Conservation (phyloP, 1,140 invertebrate species). For the Drosophila nikananu region DNA sequence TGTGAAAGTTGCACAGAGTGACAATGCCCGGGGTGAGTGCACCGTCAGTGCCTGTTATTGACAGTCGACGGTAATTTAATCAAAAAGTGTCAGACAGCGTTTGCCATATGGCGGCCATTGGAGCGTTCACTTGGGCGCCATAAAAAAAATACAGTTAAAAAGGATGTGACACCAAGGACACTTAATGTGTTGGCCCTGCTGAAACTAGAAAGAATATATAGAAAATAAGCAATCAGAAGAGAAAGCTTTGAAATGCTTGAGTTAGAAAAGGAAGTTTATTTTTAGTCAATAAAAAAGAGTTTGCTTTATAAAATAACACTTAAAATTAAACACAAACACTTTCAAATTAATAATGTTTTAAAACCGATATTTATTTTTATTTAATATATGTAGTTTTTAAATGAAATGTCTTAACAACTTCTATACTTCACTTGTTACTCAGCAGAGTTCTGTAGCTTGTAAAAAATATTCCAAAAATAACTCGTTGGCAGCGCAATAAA, state of each 20-base stretch:
- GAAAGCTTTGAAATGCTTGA: not conserved
- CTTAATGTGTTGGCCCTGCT: not conserved
- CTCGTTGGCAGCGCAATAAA: slow-evolving; percentile 41
- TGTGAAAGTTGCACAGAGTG: slow-evolving; percentile 12
- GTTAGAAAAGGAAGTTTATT: not conserved
- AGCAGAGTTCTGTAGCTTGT: not conserved
- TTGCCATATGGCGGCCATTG: slow-evolving; percentile 56
- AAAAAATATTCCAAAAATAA: slow-evolving; percentile 11
- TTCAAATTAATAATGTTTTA: not conserved
- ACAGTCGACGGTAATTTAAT: slow-evolving; percentile 63
- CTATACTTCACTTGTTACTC: not conserved
- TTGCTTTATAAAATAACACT: not conserved
- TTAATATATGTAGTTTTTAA: not conserved
- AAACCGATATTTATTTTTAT: not conserved
- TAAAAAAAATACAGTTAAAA: slow-evolving; percentile 23
- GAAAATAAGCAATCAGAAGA: not conserved
- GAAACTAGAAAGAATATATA: not conserved
- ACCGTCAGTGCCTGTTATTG: slow-evolving; percentile 41
- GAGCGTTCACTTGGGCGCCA: slow-evolving; percentile 29
- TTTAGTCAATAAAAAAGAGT: not conserved
- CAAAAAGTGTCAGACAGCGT: slow-evolving; percentile 55
- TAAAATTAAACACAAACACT: not conserved
- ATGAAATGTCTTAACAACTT: not conserved
- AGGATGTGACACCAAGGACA: slow-evolving; percentile 13
- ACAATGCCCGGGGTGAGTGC: slow-evolving; percentile 21